Base-by-base conservation (phyloP, 2,888 invertebrate genomes). In the Leptura quadrifasciata region DNA sequence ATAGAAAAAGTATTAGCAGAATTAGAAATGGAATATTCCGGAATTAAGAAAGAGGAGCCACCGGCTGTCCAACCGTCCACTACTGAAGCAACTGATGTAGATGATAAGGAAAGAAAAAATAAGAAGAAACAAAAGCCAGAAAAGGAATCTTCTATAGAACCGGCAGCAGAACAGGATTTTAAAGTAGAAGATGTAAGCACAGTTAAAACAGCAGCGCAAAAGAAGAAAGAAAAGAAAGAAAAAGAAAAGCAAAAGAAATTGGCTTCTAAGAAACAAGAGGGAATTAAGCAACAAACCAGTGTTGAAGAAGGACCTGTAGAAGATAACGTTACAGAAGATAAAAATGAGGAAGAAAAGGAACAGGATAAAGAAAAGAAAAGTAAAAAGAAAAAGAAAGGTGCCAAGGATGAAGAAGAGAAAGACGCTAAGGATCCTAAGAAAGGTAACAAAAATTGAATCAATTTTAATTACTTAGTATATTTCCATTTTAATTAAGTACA, bases 201-300 rank as follows among this genome's bases (percentile, higher is more conserved):
- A 0, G 91, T 95, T 15, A 96, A 96, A 90, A 93, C 95, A 15
- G 95, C 96, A 4, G 95, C 96, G 1, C 96, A 96, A 86, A 97
- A 97, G 90, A 96, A 96, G 86, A 96, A 96, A 85, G 96, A 96
- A 84, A 97, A 96, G 85, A 96, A 96, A 84, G 95, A 96, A 88
- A 91, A 95, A 17, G 94, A 95, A 85, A 94, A 93, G 83, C 92
- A 93, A 82, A 95, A 95, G 85, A 94, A 95, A 82, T 89, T 92
- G 82, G 94, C 94, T 75, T 92, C 93, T 54, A 94, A 94, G 85
- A 83, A 80, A 69, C 78, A 76, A 75, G 84, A 83, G 15, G 76
- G 74, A 64, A 12, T 68, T 17, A 83, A 84, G 61, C 74, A 76
- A n/a, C 74, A 74, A 70, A 67, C 39, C 18, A 78, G 68, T 20